Conservation (phyloP, 1,140 invertebrate genomes). For the Eumaeus atala region DNA sequence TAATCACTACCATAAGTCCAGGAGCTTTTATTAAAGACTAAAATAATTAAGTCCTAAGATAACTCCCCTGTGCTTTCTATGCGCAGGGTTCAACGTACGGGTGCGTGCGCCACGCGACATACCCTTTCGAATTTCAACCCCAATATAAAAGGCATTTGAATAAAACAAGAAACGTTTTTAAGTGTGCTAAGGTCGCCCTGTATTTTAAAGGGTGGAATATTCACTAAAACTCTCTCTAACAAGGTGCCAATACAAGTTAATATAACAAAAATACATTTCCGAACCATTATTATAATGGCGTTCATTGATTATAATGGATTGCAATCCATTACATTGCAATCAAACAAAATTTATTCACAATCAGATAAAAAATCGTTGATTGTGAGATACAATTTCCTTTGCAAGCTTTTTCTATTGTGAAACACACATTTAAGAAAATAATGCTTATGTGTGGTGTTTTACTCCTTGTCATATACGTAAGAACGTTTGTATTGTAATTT, state of each 20-base stretch:
- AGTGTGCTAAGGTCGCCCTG: slow-evolving; percentile 56
- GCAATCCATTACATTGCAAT: too few relatives aligned
- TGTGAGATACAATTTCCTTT: too few relatives aligned
- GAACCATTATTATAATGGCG: too few relatives aligned
- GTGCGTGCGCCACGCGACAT: slow-evolving; percentile 38
- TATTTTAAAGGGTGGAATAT: not conserved
- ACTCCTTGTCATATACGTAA: too few relatives aligned
- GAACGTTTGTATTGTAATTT: too few relatives aligned
- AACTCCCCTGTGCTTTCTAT: not conserved
- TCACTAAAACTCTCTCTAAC: not conserved
- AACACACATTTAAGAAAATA: too few relatives aligned
- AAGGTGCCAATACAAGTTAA: not conserved
- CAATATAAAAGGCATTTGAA: slow-evolving; percentile 33
- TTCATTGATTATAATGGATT: too few relatives aligned
- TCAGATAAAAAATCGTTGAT: too few relatives aligned
- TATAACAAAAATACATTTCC: too few relatives aligned
- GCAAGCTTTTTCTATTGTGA: too few relatives aligned
- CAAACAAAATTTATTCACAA: too few relatives aligned
- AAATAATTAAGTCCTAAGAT: slow-evolving; percentile 9
- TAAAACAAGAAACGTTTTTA: slow-evolving; percentile 32
- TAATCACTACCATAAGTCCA: slow-evolving; percentile 24
- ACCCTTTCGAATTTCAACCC: slow-evolving; percentile 30
- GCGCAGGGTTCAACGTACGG: slow-evolving; percentile 43
- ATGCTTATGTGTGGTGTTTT: too few relatives aligned
- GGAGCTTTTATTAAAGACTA: slow-evolving; percentile 9